Evolutionary conservation across 2,797 vertebrate species (phyloP), one percentile per base, ranked within the genome.

Genomic region (Dryobates pubescens): DNA sequence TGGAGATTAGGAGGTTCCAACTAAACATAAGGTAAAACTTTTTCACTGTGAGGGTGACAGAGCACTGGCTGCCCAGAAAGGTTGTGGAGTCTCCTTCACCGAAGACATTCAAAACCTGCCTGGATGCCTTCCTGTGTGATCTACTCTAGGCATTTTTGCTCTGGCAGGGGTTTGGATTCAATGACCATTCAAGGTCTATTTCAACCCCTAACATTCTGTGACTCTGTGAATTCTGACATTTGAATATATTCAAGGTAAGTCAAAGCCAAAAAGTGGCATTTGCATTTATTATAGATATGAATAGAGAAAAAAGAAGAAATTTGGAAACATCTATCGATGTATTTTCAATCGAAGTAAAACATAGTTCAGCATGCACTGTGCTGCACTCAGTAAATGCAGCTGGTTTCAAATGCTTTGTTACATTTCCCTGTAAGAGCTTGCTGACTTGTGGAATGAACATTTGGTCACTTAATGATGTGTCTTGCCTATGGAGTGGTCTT

Each of bases 351-450:
- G 27, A 72, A 91, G 38, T 30, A 63, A 90, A 72, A 30, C 26
- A 10, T 2, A 47, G 57, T 61, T 79, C 20, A 32, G 47, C 29
- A 56, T 29, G 10, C 38, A 13, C 38, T 13, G 38, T 38, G 38
- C 38, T 38, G 38, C 38, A 13, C 38, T 38, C 38, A 38, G 38
- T 34, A 77, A 65, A 32, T 6, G 32, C 51, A 43, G 6, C 36
- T 72, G 53, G 10, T 68, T 92, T 63, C 49, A 88, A 93, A 75
- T 23, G 14, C 8, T 69, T 82, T 91, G 24, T 59, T 67, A 15
- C 27, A n/a, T 72, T 90, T 77, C 38, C 32, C 16, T 68, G 0
- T 43, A 58, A 30, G 3, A 62, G 26, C 0, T 0, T n/a, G 17
- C 36, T 53, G 38, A 20, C 54, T 45, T 19, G 9, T 14, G 20